Base-by-base conservation (phyloP, 1,140 invertebrate genomes). In the Tetranychus urticae region DNA sequence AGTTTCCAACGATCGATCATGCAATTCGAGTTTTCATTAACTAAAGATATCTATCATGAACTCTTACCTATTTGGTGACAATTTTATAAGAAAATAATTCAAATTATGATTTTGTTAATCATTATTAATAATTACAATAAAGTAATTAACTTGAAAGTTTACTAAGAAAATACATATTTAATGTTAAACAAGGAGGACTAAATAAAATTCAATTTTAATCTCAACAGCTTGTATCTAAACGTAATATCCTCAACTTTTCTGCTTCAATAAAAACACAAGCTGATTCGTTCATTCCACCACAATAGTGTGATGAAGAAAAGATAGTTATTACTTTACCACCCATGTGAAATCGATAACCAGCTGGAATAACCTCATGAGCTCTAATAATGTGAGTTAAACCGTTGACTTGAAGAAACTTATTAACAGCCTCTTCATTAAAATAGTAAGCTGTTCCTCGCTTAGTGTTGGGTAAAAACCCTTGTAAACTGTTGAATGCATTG, bases 401-500 rank as follows among this genome's bases (percentile, higher is more conserved):
- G 71, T 85, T 82, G 60, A 71, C 69, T 14, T 73, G 69, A 35
- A 85, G 71, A 71, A 85, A 85, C 33, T 72, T 67, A 58, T 80
- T 75, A n/a, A 85, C 71, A 2, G 82, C 82, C 35, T 77, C 75
- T 65, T 74, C 74, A 64, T 76, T 81, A 69, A 84, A 85, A 63
- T 82, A 77, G 69, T 82, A 80, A 12, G 79, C 83, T 0, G 83
- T 85, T 48, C 82, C 81, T 65, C 83, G 74, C 61, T 78, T 74
- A 1, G 69, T 70, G 71, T 85, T 85, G n/a, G 71, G 70, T 2
- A 78, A 77, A 74, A 84, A 85, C 2, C 82, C 83, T 64, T 79
- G 74, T 65, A 47, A 45, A 57, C 47, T 42, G 34, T 47, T 56
- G 31, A 61, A 58, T 34, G 45, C 36, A 55, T 33, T 37, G 33